Evolutionary conservation across 2,113 vertebrate species (phyloP).

Genomic region (Oncorhynchus clarkii): DNA sequence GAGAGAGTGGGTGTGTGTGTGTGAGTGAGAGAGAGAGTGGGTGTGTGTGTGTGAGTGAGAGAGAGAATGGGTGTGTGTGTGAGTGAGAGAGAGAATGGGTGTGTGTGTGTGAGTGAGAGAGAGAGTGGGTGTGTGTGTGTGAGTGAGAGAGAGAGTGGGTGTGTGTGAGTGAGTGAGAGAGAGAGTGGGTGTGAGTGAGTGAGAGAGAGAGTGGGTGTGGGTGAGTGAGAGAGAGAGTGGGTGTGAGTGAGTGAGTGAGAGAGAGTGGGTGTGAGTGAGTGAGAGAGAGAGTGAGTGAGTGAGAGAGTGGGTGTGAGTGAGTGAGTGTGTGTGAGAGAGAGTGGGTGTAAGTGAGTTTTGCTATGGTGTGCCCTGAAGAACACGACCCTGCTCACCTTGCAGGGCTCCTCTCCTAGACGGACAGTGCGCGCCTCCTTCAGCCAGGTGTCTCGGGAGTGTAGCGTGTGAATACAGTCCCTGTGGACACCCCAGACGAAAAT

Average conservation of each 20-base stretch:
- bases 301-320: background rate
- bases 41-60: no score
- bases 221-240: no score
- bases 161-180: background rate
- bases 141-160: no score
- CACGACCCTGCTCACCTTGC: constrained; percentile 77
- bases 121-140: background rate
- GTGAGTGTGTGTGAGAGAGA: constrained; percentile 39
- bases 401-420: constrained; percentile 87
- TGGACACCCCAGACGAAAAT: constrained; percentile 1
- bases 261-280: no score
- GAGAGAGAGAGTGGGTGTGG: no score
- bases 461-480: constrained; percentile 91
- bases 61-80: background rate
- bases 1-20: background rate
- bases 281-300: background rate
- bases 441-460: constrained; percentile 95
- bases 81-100: background rate
- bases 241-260: no score
- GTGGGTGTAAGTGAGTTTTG: background rate
- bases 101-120: background rate
- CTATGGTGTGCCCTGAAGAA: no score
- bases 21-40: background rate
- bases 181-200: background rate
- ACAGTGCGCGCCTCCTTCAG: constrained; percentile 93